Conservation (phyloP, 23 tunicate genomes). For the Ciona savignyi region DNA sequence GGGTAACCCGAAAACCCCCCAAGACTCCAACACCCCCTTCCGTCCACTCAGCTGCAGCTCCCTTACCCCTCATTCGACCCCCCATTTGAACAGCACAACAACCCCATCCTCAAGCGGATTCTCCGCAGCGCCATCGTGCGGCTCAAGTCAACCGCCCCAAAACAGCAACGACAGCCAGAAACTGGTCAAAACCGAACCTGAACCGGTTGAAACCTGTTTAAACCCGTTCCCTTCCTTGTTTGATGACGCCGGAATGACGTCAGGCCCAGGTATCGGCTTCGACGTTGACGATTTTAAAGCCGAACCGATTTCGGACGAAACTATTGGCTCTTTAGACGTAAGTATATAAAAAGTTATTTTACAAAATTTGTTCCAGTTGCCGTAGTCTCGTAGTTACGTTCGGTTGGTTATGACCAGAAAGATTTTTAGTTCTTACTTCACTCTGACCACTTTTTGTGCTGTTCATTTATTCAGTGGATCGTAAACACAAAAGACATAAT, state of each 20-base stretch:
- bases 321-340: neutral
- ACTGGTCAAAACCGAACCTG: neutral
- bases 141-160: neutral
- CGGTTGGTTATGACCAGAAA: no score
- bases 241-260: neutral
- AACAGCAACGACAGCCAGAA: neutral
- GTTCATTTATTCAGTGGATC: no score
- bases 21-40: constrained; percentile 27
- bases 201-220: constrained; percentile 1
- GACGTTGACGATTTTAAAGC: neutral
- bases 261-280: neutral
- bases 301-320: neutral
- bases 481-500: no score
- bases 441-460: no score
- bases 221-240: neutral
- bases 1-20: constrained; percentile 16
- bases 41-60: constrained; percentile 25
- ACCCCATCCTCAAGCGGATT: constrained; percentile 1
- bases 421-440: no score
- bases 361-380: no score
- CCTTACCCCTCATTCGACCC: constrained; percentile 24
- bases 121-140: neutral
- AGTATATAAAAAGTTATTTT: neutral
- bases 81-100: constrained; percentile 25
- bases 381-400: no score